Percentiles rank a stretch among this genome's conserved stretches.
phyloP scores from a whole-genome alignment of 2,888 invertebrate genomes.

The Phorcus lineatus region DNA sequence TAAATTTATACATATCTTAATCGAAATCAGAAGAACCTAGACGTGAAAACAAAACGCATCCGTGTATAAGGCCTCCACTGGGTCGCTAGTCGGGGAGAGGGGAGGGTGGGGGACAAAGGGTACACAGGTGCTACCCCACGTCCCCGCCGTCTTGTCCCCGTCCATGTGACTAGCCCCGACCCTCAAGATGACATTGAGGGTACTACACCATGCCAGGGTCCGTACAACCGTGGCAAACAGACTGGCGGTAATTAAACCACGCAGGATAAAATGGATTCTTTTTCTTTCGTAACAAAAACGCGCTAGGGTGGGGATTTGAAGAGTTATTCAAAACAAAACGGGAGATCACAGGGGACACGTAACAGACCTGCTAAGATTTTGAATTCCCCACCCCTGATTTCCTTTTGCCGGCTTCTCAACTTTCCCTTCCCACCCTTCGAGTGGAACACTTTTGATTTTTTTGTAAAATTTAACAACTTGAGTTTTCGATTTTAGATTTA shows the following conservation, averaged over 20 bases:
- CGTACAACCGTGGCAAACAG: background rate
- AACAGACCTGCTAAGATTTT: background rate
- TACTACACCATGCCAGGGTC: background rate
- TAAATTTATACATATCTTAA: constrained; percentile 25
- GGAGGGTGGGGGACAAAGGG: too few species aligned
- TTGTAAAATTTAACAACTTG: too few species aligned
- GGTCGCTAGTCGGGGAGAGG: too few species aligned
- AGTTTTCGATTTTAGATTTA: too few species aligned
- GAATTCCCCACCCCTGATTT: background rate
- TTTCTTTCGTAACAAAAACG: background rate
- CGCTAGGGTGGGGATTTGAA: background rate
- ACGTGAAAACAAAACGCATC: constrained; percentile 5
- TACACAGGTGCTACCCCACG: too few species aligned
- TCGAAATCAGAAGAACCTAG: constrained; percentile 4
- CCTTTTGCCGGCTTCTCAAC: too few species aligned
- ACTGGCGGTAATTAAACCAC: constrained; percentile 18
- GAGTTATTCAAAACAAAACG: constrained; percentile 15
- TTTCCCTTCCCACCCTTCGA: too few species aligned
- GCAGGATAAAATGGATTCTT: background rate
- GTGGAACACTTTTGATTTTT: too few species aligned
- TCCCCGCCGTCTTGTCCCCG: background rate
- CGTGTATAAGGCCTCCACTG: background rate
- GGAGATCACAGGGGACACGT: background rate
- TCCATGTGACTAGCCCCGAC: too few species aligned
- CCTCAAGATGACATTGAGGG: constrained; percentile 6